Evolutionary conservation across 2,888 invertebrate genomes (phyloP).

Genomic region (Prosapia bicincta): DNA sequence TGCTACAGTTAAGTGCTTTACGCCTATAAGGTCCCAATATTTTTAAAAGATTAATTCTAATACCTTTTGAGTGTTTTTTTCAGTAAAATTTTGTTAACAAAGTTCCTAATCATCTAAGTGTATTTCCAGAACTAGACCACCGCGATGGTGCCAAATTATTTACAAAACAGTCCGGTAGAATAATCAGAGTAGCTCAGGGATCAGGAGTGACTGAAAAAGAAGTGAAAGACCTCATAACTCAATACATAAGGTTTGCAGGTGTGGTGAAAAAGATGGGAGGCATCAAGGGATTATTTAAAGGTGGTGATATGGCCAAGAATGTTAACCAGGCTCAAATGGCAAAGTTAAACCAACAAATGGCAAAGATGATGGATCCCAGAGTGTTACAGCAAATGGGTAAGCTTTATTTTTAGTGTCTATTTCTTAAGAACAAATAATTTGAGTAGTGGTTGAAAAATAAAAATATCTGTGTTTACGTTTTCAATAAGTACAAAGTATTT

Average conservation of each 20-base stretch:
- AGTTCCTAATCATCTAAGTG: slow-evolving; percentile 6
- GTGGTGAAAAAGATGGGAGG: slow-evolving; percentile 99
- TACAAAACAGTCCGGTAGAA: slow-evolving; percentile 81
- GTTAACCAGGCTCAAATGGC: slow-evolving; percentile 99
- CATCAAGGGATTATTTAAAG: slow-evolving; percentile 97
- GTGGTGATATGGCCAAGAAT: slow-evolving; percentile 98
- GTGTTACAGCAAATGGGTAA: slow-evolving; percentile 90
- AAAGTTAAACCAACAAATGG: slow-evolving; percentile 99
- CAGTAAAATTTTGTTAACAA: no score
- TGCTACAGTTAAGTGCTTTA: no score
- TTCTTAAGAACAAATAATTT: no score
- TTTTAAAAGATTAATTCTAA: neutral
- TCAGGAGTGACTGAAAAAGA: slow-evolving; percentile 92
- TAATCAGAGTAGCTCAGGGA: slow-evolving; percentile 85
- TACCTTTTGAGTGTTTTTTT: neutral
- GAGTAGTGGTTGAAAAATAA: no score
- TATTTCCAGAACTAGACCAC: slow-evolving; percentile 77
- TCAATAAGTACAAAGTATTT: no score
- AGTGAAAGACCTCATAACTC: slow-evolving; percentile 94
- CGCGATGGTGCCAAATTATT: slow-evolving; percentile 96
- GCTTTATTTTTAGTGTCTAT: no score
- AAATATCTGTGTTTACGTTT: no score
- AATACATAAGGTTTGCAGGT: slow-evolving; percentile 98
- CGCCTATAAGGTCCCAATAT: no score
- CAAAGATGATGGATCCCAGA: slow-evolving; percentile 99